Conservation (phyloP, 2,888 invertebrate genomes). For the Chorisops tibialis region DNA sequence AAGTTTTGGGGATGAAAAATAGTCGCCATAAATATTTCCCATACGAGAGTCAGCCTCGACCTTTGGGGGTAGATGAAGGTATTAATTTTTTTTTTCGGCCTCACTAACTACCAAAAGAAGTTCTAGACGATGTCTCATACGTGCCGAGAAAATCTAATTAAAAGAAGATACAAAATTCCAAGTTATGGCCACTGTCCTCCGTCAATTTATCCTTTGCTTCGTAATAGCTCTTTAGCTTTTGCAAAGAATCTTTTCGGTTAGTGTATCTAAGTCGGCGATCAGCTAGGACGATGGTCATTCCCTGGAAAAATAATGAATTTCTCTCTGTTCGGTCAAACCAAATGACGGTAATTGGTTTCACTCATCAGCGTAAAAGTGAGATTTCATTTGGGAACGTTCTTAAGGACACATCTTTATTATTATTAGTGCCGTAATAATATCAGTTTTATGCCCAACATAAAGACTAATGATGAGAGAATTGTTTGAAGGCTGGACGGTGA, state of each 20-base stretch:
- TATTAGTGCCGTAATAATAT: conserved; percentile 17
- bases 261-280: too few relatives aligned
- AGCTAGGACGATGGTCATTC: too few relatives aligned
- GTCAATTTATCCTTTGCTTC: too few relatives aligned
- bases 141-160: conserved; percentile 18
- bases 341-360: not conserved
- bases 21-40: conserved; percentile 19
- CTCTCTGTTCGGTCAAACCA: not conserved
- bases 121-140: not conserved
- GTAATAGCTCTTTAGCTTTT: too few relatives aligned
- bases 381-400: not conserved
- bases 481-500: not conserved
- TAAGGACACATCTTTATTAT: conserved; percentile 14
- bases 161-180: conserved; percentile 18
- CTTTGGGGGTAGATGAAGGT: too few relatives aligned
- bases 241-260: too few relatives aligned
- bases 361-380: not conserved
- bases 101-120: not conserved
- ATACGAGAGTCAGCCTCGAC: not conserved
- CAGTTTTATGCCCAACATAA: conserved; percentile 7
- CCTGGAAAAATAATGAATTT: not conserved
- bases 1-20: conserved; percentile 20
- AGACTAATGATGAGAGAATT: conserved; percentile 10
- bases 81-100: not conserved
- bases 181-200: too few relatives aligned